A percentile compares a stretch with the other conserved stretches of the same genome.
phyloP scores from a whole-genome alignment of 1,140 invertebrate species.

The Orchesella cincta region DNA sequence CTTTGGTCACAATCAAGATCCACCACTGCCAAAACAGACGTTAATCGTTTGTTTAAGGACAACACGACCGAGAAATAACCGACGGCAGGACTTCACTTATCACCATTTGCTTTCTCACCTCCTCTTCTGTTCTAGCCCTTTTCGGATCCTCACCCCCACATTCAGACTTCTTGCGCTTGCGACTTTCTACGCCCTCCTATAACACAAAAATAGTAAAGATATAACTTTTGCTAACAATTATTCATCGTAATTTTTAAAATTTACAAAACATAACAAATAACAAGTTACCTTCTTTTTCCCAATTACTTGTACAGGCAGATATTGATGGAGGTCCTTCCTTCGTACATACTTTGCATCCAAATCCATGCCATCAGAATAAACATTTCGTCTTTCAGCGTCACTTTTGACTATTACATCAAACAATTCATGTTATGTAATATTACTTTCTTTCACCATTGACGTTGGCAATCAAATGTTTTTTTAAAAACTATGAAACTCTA shows the following conservation, averaged over 20 bases:
- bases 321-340: conserved; percentile 49
- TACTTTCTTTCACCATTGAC: not conserved
- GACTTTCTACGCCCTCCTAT: conserved; percentile 6
- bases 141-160: conserved; percentile 4
- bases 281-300: conserved; percentile 1
- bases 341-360: conserved; percentile 72
- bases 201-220: not conserved
- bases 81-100: too few relatives aligned
- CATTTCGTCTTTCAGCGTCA: conserved; percentile 69
- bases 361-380: conserved; percentile 85
- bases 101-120: conserved; percentile 14
- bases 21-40: too few relatives aligned
- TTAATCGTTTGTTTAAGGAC: too few relatives aligned
- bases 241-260: not conserved
- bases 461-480: not conserved
- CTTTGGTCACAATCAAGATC: too few relatives aligned
- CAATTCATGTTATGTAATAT: not conserved
- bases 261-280: not conserved
- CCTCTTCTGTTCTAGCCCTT: not conserved
- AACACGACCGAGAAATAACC: too few relatives aligned
- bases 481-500: conserved; percentile 1
- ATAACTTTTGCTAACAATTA: not conserved
- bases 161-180: conserved; percentile 19
- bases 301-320: conserved; percentile 45
- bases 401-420: conserved; percentile 63